Evolutionary conservation across 1,140 invertebrate genomes (phyloP).

Genomic region (Calliphora vicina): DNA sequence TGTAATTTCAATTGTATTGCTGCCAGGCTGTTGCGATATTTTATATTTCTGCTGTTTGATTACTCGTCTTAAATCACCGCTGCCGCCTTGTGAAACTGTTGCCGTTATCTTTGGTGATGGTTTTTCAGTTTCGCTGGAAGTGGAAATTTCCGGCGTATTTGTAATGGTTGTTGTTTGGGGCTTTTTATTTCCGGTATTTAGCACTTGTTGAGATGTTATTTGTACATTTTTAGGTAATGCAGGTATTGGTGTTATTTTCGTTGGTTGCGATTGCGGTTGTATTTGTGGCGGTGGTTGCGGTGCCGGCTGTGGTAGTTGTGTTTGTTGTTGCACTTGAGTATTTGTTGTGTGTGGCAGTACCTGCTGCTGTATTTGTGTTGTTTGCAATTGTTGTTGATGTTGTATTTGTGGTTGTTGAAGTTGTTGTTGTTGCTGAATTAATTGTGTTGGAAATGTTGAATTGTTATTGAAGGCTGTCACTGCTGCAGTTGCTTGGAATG

Average conservation of each 20-base stretch:
- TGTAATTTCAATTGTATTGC: constrained; percentile 41
- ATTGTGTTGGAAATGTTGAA: constrained; percentile 13
- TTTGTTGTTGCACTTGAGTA: neutral
- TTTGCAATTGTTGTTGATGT: neutral
- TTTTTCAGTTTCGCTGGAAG: constrained; percentile 44
- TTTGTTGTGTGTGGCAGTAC: neutral
- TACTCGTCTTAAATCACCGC: neutral
- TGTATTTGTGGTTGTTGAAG: constrained; percentile 40
- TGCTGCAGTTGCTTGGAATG: constrained; percentile 43
- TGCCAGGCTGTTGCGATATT: constrained; percentile 32
- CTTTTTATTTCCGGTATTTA: neutral
- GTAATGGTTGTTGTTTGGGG: neutral
- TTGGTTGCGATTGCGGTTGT: neutral
- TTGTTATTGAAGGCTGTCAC: neutral
- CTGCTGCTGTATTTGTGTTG: neutral
- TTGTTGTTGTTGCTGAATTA: constrained; percentile 38
- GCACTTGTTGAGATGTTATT: constrained; percentile 42
- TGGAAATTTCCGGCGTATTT: constrained; percentile 35
- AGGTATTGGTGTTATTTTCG: neutral
- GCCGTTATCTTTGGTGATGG: neutral
- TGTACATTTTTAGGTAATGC: constrained; percentile 21
- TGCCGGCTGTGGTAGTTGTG: neutral
- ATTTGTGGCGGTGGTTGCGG: constrained; percentile 24
- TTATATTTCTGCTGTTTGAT: constrained; percentile 39
- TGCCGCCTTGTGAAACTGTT: neutral